Percentiles rank a stretch among this genome's conserved stretches.
Evolutionary conservation across 1,140 invertebrate species (phyloP).

Genomic region (Akabosia matsudoensis): DNA sequence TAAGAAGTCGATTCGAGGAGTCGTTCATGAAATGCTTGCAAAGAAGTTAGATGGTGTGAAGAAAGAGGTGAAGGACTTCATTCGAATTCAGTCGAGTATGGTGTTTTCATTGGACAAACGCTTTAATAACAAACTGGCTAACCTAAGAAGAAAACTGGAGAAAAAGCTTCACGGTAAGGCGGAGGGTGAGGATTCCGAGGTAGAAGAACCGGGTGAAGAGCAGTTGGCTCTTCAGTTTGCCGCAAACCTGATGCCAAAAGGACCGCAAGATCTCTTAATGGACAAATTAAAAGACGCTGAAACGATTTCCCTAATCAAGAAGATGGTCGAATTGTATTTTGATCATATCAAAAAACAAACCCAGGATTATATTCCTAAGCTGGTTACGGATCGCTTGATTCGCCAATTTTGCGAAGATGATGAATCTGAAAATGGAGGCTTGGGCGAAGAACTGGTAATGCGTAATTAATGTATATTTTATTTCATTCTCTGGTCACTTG

Average conservation of each 20-base stretch:
- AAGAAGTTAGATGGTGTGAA: background rate
- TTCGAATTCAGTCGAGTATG: background rate
- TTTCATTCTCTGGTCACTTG: background rate
- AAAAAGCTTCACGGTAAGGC: background rate
- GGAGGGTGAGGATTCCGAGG: background rate
- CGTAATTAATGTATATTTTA: background rate
- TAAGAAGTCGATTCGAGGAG: background rate
- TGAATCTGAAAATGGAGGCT: too few species aligned
- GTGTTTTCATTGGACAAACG: background rate
- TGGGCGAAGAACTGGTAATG: background rate
- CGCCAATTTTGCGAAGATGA: background rate
- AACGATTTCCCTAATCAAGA: background rate
- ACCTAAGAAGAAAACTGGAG: background rate
- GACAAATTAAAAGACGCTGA: background rate
- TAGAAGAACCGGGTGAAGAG: background rate
- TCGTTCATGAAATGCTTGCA: background rate
- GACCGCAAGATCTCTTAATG: background rate
- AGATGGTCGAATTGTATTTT: background rate
- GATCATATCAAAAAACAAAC: background rate
- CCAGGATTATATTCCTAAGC: conserved; percentile 11
- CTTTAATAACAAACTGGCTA: background rate
- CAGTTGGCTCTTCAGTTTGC: background rate
- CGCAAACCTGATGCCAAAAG: background rate
- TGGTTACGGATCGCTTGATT: background rate
- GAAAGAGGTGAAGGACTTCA: background rate